These are phyloP conservation scores for Lota lota DNA, from an alignment of 2,113 vertebrate genomes.

Conservation along the genomic window DNA sequence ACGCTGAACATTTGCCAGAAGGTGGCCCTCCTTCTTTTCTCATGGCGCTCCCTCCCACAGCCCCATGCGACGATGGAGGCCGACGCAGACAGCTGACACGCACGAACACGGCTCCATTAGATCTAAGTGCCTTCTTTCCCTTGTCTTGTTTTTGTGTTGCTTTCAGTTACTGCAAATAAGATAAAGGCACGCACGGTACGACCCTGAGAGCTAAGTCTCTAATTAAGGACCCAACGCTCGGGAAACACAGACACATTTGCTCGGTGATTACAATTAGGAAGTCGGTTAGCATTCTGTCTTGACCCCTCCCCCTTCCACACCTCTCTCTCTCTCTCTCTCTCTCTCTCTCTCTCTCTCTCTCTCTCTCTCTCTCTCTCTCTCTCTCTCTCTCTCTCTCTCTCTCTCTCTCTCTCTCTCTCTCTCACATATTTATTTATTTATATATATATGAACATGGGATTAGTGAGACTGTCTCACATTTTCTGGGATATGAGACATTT, in stretches of 20 bases:
- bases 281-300: constrained; percentile 18
- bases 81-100: constrained; percentile 14
- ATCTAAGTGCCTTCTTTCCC: constrained; percentile 29
- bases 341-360: no score
- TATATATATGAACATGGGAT: neutral
- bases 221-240: constrained; percentile 47
- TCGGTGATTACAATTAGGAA: constrained; percentile 52
- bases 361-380: no score
- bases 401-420: neutral
- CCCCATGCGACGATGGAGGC: constrained; percentile 6
- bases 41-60: constrained; percentile 20
- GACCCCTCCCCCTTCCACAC: constrained; percentile 12
- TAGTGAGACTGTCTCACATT: constrained; percentile 19
- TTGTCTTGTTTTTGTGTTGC: constrained; percentile 26
- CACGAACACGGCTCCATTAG: constrained; percentile 40
- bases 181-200: constrained; percentile 9
- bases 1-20: constrained; percentile 23
- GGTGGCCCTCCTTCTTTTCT: constrained; percentile 14
- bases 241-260: constrained; percentile 51
- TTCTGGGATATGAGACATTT: constrained; percentile 25
- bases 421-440: neutral
- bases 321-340: constrained; percentile 2
- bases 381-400: no score
- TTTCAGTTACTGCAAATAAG: constrained; percentile 31
- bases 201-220: constrained; percentile 40